Base-by-base conservation (phyloP, 2,113 vertebrate genomes). In the Numenius arquata region DNA sequence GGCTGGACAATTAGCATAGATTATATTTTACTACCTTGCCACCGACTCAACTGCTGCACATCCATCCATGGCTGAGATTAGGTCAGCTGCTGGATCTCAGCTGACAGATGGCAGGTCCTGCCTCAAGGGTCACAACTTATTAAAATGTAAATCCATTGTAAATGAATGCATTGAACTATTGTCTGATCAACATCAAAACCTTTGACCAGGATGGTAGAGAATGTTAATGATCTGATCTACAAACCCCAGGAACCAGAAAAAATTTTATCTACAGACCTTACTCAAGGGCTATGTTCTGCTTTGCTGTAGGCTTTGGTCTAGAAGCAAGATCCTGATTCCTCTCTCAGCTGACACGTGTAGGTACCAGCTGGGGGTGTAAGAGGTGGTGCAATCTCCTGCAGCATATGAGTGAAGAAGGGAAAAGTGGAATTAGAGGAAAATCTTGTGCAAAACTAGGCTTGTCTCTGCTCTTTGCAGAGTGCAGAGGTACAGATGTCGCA, bases 71-170 rank as follows among this genome's bases (percentile, higher is more conserved):
- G 82, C 6, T 8, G 47, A 77, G 91, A 55, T 62, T 3, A 86
- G 94, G 88, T 38, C 92, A 78, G 36, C 76, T 4, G 70, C 77
- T 47, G 85, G 53, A 76, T 30, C 95, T 70, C 66, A 58, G 85
- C 94, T 83, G 88, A 32, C 89, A 92, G 88, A 89, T 85, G 91
- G 48, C 72, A 89, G 96, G 58, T 85, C 48, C 78, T 92, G 76
- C 87, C 85, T 72, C 85, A 47, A 53, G 90, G 92, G 90, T 95
- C 90, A 79, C 82, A 73, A 14, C 63, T 88, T 29, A 94, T 92
- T 95, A 94, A 93, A 96, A 85, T 26, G 50, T 73, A 95, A 95
- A 93, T 94, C 90, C 67, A 2, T 38, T 53, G 79, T 68, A 85
- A 92, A 92, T 68, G 88, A 80, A 83, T 56, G 82, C 36, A 1